Evolutionary conservation across 2,113 vertebrate species (phyloP).

Genomic region (Ibidorhyncha struthersii): DNA sequence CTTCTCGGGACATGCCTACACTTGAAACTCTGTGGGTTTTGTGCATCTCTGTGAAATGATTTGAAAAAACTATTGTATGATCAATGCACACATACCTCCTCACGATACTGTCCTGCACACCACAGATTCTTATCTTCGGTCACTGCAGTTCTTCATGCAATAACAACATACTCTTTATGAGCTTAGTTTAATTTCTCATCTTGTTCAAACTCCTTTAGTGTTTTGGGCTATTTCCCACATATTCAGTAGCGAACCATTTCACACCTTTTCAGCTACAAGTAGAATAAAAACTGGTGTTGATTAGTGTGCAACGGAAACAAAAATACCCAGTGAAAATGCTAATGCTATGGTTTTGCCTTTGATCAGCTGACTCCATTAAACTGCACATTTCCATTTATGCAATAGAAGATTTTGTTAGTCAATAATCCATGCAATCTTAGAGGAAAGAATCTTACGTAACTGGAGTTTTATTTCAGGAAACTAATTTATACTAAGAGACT

Average conservation of each 20-base stretch:
- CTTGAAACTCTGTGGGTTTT: conserved; percentile 35
- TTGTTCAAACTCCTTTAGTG: background rate
- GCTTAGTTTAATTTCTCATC: background rate
- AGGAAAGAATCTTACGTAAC: conserved; percentile 36
- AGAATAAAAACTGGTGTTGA: background rate
- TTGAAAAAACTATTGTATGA: background rate
- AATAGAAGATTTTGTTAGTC: conserved; percentile 24
- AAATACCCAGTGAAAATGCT: background rate
- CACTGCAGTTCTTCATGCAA: background rate
- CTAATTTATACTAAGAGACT: conserved; percentile 39
- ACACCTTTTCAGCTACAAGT: background rate
- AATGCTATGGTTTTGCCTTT: background rate
- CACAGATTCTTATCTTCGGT: background rate
- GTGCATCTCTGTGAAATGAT: conserved; percentile 16
- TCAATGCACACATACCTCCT: background rate
- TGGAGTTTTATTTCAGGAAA: conserved; percentile 52
- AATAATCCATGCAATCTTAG: conserved; percentile 16
- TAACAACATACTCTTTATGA: background rate
- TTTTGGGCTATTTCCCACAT: background rate
- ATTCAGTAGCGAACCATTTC: background rate
- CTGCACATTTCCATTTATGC: conserved; percentile 5
- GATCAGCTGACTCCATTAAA: background rate
- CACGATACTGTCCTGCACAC: background rate
- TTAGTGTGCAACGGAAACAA: background rate
- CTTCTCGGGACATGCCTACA: conserved; percentile 32